Evolutionary conservation across 2,888 invertebrate species (phyloP).

Genomic region (Philopedon plagiatum): DNA sequence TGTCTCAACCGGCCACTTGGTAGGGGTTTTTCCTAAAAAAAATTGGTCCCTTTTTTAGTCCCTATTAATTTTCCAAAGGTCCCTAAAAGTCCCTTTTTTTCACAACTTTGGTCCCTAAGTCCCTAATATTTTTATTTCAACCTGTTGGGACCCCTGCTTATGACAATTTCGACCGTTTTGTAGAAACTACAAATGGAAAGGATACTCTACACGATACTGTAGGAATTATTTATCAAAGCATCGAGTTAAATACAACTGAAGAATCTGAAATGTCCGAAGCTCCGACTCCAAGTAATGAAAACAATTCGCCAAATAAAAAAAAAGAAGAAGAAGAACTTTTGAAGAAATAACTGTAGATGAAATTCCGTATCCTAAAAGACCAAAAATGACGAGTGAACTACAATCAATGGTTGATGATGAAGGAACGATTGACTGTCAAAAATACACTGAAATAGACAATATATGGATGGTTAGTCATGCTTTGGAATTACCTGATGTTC

Average conservation of each 20-base stretch:
- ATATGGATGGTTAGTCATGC: conserved; percentile 42
- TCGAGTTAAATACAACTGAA: neutral
- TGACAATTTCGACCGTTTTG: conserved; percentile 32
- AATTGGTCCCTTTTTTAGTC: no score
- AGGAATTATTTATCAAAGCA: conserved; percentile 34
- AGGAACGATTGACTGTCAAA: conserved; percentile 2
- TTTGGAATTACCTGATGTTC: conserved; percentile 32
- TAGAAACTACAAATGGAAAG: conserved; percentile 42
- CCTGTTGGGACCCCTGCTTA: no score
- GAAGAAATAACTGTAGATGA: conserved; percentile 50
- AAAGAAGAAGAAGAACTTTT: conserved; percentile 55
- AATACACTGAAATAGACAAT: conserved; percentile 26
- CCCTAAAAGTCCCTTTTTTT: no score
- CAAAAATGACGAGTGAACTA: conserved; percentile 3
- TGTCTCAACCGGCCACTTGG: no score
- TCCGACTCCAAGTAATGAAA: conserved; percentile 24
- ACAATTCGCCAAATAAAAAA: conserved; percentile 26
- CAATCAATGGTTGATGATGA: conserved; percentile 18
- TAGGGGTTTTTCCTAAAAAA: no score
- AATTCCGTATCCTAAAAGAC: conserved; percentile 53
- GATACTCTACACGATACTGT: no score
- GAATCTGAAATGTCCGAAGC: neutral
- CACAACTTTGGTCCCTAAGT: no score
- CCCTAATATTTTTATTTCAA: no score
- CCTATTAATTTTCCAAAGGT: no score